Percentiles rank a stretch among this genome's conserved stretches.
These are phyloP conservation scores for Neocrepidodera transversa DNA, from an alignment of 2,888 invertebrate species.

Conservation along the genomic window DNA sequence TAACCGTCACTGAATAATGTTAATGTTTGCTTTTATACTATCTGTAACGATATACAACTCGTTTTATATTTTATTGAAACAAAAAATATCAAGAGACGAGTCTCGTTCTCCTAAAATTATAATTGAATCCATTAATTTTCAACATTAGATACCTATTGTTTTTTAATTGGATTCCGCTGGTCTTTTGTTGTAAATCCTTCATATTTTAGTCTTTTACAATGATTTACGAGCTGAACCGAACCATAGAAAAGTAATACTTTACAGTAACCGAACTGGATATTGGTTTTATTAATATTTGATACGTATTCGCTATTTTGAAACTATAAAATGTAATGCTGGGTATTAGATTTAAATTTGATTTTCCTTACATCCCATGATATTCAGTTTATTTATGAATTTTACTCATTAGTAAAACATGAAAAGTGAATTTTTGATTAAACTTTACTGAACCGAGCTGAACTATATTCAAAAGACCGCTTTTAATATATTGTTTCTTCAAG, in stretches of 20 bases:
- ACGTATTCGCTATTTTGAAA: constrained; percentile 1
- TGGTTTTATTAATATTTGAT: constrained; percentile 12
- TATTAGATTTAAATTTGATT: constrained; percentile 9
- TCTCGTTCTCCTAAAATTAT: constrained; percentile 25
- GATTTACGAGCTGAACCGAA: constrained; percentile 1
- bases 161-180: constrained; percentile 31
- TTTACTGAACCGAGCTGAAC: too few relatives aligned
- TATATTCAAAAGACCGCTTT: too few relatives aligned
- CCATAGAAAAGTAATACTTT: constrained; percentile 8
- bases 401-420: too few relatives aligned
- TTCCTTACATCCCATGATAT: not conserved
- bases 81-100: constrained; percentile 15
- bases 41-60: constrained; percentile 8
- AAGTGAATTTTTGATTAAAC: too few relatives aligned
- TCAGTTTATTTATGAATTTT: not conserved
- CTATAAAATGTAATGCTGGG: constrained; percentile 5
- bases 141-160: constrained; percentile 31
- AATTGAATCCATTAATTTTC: constrained; percentile 33
- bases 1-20: constrained; percentile 6
- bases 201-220: constrained; percentile 25
- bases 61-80: constrained; percentile 19
- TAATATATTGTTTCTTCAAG: too few relatives aligned
- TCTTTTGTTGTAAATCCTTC: constrained; percentile 27
- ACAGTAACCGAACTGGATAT: constrained; percentile 7
- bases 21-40: constrained; percentile 13